phyloP scores from a whole-genome alignment of 2,888 invertebrate genomes.

The Notocelia uddmanniana region DNA sequence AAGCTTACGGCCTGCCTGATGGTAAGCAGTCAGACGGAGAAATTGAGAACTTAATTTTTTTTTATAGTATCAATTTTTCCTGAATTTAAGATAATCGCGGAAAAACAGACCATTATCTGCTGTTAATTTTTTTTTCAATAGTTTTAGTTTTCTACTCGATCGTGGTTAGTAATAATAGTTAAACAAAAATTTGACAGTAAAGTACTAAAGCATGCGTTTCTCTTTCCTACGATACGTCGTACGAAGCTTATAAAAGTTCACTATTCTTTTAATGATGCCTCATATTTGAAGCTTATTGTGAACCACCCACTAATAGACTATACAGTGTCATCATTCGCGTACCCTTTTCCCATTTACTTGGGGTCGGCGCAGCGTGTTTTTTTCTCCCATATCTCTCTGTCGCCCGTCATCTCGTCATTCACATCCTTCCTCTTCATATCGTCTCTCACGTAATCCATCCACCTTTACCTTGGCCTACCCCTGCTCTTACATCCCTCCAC shows the following conservation, averaged over 20 bases:
- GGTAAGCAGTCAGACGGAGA: no score
- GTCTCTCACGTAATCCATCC: no score
- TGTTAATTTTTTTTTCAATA: neutral
- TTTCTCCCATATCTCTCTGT: no score
- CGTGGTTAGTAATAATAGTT: neutral
- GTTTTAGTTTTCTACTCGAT: neutral
- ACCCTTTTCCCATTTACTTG: no score
- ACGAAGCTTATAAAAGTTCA: constrained; percentile 15
- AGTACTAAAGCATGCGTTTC: neutral
- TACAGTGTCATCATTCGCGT: no score
- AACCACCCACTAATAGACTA: neutral
- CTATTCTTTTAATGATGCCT: constrained; percentile 4
- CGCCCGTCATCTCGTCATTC: no score
- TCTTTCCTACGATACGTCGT: neutral
- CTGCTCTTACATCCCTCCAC: no score
- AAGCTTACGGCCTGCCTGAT: no score
- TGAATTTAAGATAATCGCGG: neutral
- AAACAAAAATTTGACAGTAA: neutral
- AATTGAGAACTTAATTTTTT: neutral
- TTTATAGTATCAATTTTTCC: no score
- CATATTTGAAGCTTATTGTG: neutral
- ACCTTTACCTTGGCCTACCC: no score
- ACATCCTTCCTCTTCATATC: no score
- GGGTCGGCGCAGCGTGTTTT: no score
- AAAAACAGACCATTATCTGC: neutral